Base-by-base conservation (phyloP, 2,888 invertebrate species). In the Resseliella maxima region DNA sequence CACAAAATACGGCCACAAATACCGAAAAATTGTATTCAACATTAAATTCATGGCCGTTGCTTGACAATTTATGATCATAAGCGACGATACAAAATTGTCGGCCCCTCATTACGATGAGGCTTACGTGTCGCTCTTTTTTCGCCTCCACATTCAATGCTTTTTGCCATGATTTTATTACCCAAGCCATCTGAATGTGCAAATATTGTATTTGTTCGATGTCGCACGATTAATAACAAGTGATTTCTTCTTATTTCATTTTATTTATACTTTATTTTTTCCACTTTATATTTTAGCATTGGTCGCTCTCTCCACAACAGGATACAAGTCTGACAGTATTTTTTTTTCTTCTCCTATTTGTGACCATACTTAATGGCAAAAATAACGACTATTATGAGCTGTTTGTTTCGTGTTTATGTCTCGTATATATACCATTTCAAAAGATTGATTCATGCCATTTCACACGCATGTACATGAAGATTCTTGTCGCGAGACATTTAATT, bases 381-480 rank as follows among this genome's bases (percentile, higher is more conserved):
- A 31, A 72, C 31, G 72, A 15, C 72, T 31, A 72, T 72, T 72
- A 72, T 72, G 72, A 72, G 72, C 31, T 72, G 72, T 72, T 72
- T 72, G 72, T 72, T 72, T 72, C 31, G 72, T 72, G 72, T 72
- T 72, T 72, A 31, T 72, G 15, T 15, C 27, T n/a, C n/a, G 2
- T 2, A 50, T 18, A 50, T 50, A 21, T 50, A 31, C 72, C 27
- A 27, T 15, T 27, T 24, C 18, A 0, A 27, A 15, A 72, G 15
- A 15, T 72, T 31, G 72, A 72, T 27, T 59, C 72, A 72, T 59
- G 24, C 35, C 72, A 72, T 72, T 72, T 72, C n/a, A 72, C 72
- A 72, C 72, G 31, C 72, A 31, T 72, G 15, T 72, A 12, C 72
- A 31, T 72, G 15, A 31, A 31, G 72, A 35, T 18, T 59, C 12